Evolutionary conservation across 2,113 vertebrate species (phyloP), one percentile per base, ranked within the genome.

Genomic region (Corydoras sp.): DNA sequence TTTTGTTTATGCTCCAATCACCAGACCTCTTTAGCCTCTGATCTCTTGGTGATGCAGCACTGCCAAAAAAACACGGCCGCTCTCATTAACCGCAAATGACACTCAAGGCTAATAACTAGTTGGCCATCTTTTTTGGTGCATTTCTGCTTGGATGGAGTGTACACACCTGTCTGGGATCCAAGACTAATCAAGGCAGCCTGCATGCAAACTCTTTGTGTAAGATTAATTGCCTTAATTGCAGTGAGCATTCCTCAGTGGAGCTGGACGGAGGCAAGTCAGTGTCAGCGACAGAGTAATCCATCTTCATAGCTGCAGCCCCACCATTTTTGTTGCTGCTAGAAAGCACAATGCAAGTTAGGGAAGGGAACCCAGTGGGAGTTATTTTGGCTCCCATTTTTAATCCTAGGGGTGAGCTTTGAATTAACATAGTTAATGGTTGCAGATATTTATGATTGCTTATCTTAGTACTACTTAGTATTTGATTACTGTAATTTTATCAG

Each of bases 181-280:
- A 77, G 78, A 71, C 68, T 79, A 83, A 78, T 84, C 78, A 74
- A 80, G 76, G 74, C 63, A 73, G 68, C 32, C 59, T 54, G 75
- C 78, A 72, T 68, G 69, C 77, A 76, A 87, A 80, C 82, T 72
- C 78, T 79, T 82, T 85, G 80, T 81, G 67, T 60, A 85, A 88
- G 87, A 89, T 88, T 84, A 89, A 89, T 89, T 85, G 85, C 83
- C 72, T 81, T 90, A 90, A 91, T 91, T 89, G 89, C 80, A 59
- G 71, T 83, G 86, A 88, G 83, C 71, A 56, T 82, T 87, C 82
- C 77, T 76, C 73, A 67, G 81, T 81, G 80, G 83, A 76, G 84
- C 65, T 72, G 43, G 80, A 76, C 73, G 77, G 75, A 75, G 82
- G 77, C 77, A 84, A 84, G 80, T 75, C 13, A 18, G 80, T 87